Base-by-base conservation (phyloP, 2,113 vertebrate genomes). In the Glaucidium brasilianum region DNA sequence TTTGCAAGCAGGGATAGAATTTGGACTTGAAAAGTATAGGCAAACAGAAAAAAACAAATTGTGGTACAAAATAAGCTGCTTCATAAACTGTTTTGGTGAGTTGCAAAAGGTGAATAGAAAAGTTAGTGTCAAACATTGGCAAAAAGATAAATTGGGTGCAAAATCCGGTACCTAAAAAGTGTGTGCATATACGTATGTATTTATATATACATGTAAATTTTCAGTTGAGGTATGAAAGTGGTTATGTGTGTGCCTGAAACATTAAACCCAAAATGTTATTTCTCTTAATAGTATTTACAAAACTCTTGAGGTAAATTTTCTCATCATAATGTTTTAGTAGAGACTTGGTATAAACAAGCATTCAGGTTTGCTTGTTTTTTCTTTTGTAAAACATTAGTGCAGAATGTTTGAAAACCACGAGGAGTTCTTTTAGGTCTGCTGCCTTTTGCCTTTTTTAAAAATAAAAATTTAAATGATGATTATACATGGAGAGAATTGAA, bases 121-220 rank as follows among this genome's bases (percentile, higher is more conserved):
- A 88, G 34, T 23, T 34, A 27, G 73, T 78, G 39, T 71, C 19
- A 60, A 74, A 30, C 34, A 17, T 30, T 30, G 6, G 34, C 14
- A 23, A 88, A 76, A 41, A 68, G 49, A 60, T 15, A n/a, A 74
- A 35, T 27, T 45, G 4, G 29, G 26, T 19, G 34, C 47, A 39
- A 72, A 80, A 50, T 43, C 11, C 0, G 0, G 55, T 64, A 5
- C 17, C 10, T 35, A 1, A 68, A 12, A 56, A 68, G 18, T 22
- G 7, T 39, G 5, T 41, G 4, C 47, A 6, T 72, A 8, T 64
- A 41, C 0, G 0, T 32, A 27, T 39, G 9, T 59, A 5, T 47
- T 35, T 67, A 67, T 39, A 75, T 9, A 32, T 53, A 21, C 16
- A 11, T 9, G 8, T 43, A 47, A 2, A 59, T 87, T 91, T 88